Evolutionary conservation across 2,113 vertebrate genomes (phyloP).

Genomic region (Cisticola juncidis): DNA sequence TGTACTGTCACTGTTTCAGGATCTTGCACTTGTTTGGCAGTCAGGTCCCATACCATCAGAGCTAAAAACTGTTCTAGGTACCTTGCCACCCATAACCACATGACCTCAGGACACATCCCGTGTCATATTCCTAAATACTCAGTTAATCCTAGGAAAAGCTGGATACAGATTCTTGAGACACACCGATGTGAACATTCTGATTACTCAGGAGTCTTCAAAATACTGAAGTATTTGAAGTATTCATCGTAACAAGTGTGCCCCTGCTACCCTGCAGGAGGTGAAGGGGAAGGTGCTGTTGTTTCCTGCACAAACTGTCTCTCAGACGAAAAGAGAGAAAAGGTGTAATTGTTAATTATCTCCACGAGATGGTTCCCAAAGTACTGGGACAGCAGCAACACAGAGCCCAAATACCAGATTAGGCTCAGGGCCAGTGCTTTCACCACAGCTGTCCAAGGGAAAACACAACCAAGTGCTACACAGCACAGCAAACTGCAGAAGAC

Average conservation of each 20-base stretch:
- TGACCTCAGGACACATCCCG: background rate
- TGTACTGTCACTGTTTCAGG: background rate
- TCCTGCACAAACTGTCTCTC: background rate
- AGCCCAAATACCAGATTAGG: background rate
- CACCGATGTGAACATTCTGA: background rate
- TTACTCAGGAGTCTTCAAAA: background rate
- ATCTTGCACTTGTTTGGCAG: background rate
- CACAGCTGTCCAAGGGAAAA: background rate
- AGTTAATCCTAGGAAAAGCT: background rate
- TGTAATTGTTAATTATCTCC: slow-evolving; percentile 54
- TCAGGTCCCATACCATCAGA: background rate
- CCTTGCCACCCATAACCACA: rapidly evolving
- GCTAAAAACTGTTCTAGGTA: background rate
- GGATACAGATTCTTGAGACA: background rate
- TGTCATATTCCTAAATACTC: background rate
- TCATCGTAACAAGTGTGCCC: no score
- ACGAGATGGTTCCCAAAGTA: slow-evolving; percentile 48
- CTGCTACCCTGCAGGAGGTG: background rate
- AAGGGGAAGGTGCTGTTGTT: background rate
- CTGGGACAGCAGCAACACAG: background rate
- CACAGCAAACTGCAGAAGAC: background rate
- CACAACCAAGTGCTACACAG: background rate
- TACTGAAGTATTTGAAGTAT: no score
- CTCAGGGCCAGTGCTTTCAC: background rate
- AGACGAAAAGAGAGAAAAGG: background rate